Percentiles rank a stretch among this genome's conserved stretches.
phyloP scores from a whole-genome alignment of 2,113 vertebrate species.

The Sphyrna mokarran region DNA sequence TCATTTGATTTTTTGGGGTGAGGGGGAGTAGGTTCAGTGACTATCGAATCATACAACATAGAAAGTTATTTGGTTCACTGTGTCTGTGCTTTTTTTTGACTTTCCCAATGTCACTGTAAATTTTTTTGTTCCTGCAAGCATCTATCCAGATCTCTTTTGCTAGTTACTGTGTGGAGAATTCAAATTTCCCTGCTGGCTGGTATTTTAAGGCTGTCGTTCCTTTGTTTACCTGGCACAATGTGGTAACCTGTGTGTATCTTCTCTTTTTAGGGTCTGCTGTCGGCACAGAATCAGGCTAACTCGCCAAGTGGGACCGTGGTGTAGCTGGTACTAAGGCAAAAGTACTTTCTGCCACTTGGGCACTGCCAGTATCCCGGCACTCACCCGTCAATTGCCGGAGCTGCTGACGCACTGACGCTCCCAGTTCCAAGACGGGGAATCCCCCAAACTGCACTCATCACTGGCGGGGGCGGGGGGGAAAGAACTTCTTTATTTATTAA shows the following conservation, averaged over 20 bases:
- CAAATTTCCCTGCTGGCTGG: not conserved
- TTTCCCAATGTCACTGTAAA: not conserved
- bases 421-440: not conserved
- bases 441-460: not conserved
- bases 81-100: not conserved
- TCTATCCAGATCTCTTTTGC: too few relatives aligned
- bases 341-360: not conserved
- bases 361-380: not conserved
- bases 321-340: slow-evolving; percentile 49
- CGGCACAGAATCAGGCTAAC: slow-evolving; percentile 71
- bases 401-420: not conserved
- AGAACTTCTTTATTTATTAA: slow-evolving; percentile 29
- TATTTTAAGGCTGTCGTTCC: not conserved
- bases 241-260: not conserved
- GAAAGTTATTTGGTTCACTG: not conserved
- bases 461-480: not conserved
- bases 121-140: too few relatives aligned
- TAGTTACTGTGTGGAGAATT: too few relatives aligned
- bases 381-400: not conserved
- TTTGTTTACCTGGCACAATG: not conserved
- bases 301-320: slow-evolving; percentile 84
- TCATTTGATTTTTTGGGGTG: not conserved
- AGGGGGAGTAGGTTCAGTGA: not conserved
- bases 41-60: not conserved
- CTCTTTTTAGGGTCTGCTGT: slow-evolving; percentile 57